phyloP scores from a whole-genome alignment of 2,888 invertebrate species.

The Sylvicola cinctus region DNA sequence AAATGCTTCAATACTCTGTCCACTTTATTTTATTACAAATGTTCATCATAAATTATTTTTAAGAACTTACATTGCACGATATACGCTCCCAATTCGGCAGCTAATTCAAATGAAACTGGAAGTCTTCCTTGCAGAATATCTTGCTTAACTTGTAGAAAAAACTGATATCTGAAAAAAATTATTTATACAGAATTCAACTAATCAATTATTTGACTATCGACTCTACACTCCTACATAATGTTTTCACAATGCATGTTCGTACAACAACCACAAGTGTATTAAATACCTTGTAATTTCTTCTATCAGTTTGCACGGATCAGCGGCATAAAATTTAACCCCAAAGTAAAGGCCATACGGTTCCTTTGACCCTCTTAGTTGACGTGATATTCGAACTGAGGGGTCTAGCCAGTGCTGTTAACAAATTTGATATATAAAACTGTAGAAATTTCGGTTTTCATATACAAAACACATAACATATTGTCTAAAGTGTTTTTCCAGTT shows the following conservation, averaged over 20 bases:
- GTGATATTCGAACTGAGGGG: conserved; percentile 67
- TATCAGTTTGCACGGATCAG: conserved; percentile 85
- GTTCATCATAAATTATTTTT: too few species aligned
- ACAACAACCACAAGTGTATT: too few species aligned
- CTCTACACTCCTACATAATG: too few species aligned
- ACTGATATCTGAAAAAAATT: conserved; percentile 60
- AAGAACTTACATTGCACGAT: conserved; percentile 93
- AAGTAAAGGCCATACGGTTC: conserved; percentile 79
- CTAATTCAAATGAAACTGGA: conserved; percentile 76
- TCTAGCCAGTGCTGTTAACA: conserved; percentile 76
- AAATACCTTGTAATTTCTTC: conserved; percentile 86
- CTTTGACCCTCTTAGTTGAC: conserved; percentile 57
- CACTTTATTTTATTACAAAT: too few species aligned
- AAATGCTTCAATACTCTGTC: too few species aligned
- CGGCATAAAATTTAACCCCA: conserved; percentile 93
- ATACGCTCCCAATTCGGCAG: conserved; percentile 79
- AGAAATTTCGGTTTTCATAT: too few species aligned
- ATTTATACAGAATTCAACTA: background rate
- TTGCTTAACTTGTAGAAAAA: conserved; percentile 91
- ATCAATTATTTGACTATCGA: too few species aligned
- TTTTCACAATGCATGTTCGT: too few species aligned
- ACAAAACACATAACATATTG: too few species aligned
- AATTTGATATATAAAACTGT: conserved; percentile 3
- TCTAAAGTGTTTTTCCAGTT: too few species aligned
- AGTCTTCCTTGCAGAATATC: conserved; percentile 86